Evolutionary conservation across 1,140 invertebrate genomes (phyloP).

Genomic region (Brachionus angularis): DNA sequence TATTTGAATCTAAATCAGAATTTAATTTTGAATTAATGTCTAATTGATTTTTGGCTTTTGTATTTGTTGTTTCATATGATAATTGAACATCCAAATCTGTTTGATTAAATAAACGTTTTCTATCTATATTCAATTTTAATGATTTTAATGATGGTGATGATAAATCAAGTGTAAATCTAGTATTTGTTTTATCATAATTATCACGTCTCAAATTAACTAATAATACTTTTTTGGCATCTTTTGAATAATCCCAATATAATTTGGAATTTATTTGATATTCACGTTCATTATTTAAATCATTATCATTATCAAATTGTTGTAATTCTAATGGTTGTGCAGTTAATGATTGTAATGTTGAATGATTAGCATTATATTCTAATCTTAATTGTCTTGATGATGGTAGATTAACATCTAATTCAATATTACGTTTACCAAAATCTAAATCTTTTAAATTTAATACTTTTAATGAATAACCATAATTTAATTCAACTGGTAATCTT

Average conservation of each 20-base stretch:
- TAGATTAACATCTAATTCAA: neutral
- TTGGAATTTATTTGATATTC: conserved; percentile 15
- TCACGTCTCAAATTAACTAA: neutral
- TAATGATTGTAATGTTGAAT: neutral
- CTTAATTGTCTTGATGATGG: conserved; percentile 21
- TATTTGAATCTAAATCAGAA: conserved; percentile 12
- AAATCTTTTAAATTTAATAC: neutral
- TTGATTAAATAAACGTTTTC: conserved; percentile 8
- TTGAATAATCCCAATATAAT: neutral
- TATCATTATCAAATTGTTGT: conserved; percentile 26
- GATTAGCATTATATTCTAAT: conserved; percentile 6
- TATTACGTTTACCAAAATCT: conserved; percentile 6
- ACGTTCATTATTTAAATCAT: conserved; percentile 20
- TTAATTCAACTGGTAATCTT: conserved; percentile 29
- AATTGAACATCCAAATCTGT: neutral
- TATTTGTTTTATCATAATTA: conserved; percentile 23
- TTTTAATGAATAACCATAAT: conserved; percentile 35
- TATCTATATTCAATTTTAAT: conserved; percentile 25
- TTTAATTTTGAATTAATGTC: neutral
- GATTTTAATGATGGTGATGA: conserved; percentile 22
- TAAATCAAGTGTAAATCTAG: neutral
- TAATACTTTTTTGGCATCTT: neutral
- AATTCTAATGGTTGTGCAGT: neutral
- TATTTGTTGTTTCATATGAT: neutral
- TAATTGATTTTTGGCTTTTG: conserved; percentile 15